Base-by-base conservation (phyloP, 1,140 invertebrate species). In the Batillaria attramentaria region DNA sequence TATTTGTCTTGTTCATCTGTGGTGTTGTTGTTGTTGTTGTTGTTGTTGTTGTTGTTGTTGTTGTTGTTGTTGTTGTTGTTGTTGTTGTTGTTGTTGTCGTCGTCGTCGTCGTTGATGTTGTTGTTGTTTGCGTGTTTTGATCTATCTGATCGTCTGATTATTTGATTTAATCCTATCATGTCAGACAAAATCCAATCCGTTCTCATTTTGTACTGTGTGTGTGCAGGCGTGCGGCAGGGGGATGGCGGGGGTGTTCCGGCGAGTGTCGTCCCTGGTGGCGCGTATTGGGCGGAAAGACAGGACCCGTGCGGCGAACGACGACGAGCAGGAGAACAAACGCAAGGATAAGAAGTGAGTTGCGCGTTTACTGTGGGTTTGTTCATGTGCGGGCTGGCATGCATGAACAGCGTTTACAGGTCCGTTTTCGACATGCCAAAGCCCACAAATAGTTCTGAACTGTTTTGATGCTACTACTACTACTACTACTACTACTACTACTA, bases 221-320 rank as follows among this genome's bases (percentile, higher is more conserved):
- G 31, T 62, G 35, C 76, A 78, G 76, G 35, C 68, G n/a, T 78
- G 76, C 33, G 42, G 65, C 62, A 70, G 46, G 39, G 24, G 46
- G 46, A 78, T 78, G 76, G 69, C 76, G 31, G 43, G 62, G 24
- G 62, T 78, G 28, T 78, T 78, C 65, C 66, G 76, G n/a, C 65
- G 76, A 5, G 65, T 78, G 76, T 78, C 76, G 4, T 70, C 50
- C 65, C 24, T 78, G 13, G 65, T 78, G 3, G 66, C 31, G 18
- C 33, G 68, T 13, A 18, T 70, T 5, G 41, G 37, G 20, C 68
- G 68, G 8, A 70, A 70, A 28, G 37, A 70, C 39, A 24, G n/a
- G 37, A 16, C 68, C 24, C 68, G 68, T 4, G 13, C 35, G 24
- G 68, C 18, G 41, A 28, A 70, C 24, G 68, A 42, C 37, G 31